Base-by-base conservation (phyloP, 2,888 invertebrate species). In the Tetrapedia diversipes region DNA sequence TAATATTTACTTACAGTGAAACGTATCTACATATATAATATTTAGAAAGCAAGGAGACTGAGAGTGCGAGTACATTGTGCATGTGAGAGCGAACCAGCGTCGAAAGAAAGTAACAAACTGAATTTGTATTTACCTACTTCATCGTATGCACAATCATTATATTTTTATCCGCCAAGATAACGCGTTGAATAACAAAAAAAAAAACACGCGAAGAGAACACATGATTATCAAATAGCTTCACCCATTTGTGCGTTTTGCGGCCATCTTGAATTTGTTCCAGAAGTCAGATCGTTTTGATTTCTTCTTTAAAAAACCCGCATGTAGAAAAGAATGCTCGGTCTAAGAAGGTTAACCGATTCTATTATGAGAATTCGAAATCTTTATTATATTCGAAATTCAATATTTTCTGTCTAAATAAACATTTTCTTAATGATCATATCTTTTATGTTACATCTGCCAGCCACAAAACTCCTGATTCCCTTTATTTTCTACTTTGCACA, bases 81-180 rank as follows among this genome's bases (percentile, higher is more conserved):
- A 67, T 71, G 39, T 68, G 64, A 27, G 68, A 47, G 71, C 65
- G 51, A 68, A 45, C n/a, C 51, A 41, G 53, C 37, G 22, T 56
- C 49, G 56, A 71, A 68, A 74, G 78, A 78, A 71, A 80, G 66
- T 65, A 71, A 68, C 56, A 76, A 57, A 66, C 70, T 61, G 68
- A 76, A 77, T 68, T 76, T 84, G 67, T 81, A 85, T 76, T 80
- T 77, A 78, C 70, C 74, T 77, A 78, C 69, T 80, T 80, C 70
- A 79, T 68, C 77, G 80, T 76, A 70, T 84, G 84, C 82, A 86
- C 86, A 85, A 86, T 84, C 81, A 85, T 82, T 83, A 76, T 81
- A 77, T 82, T 85, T 77, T 81, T 68, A 75, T 71, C 61, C 37
- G 77, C 61, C 60, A n/a, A 39, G 27, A 63, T 53, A 57, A 59